Conservation (phyloP, 2,888 invertebrate species). For the Lydus trimaculatus region DNA sequence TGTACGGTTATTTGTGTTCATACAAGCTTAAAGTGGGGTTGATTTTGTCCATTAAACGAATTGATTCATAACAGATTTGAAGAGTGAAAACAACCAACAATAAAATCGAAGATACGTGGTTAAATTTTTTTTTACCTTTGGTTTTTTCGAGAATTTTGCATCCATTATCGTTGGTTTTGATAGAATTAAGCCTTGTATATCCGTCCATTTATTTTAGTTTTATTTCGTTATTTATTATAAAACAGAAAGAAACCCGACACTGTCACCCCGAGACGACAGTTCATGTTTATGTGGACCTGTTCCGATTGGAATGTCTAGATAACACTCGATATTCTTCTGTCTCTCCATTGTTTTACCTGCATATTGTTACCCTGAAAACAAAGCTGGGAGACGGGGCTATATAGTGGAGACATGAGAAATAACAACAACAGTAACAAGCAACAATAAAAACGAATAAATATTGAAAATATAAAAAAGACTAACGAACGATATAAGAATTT, state of each 20-base stretch:
- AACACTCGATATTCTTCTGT: conserved; percentile 56
- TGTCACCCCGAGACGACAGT: conserved; percentile 56
- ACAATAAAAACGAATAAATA: conserved; percentile 1
- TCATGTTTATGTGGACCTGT: conserved; percentile 58
- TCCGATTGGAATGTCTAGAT: conserved; percentile 59
- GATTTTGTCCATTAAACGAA: conserved; percentile 16
- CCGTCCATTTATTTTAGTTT: conserved; percentile 13
- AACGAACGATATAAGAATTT: background rate
- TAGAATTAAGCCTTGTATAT: background rate
- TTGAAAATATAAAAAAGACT: background rate
- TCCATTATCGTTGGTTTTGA: background rate
- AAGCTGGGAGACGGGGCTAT: background rate
- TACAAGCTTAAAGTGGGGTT: conserved; percentile 5
- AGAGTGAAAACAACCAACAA: background rate
- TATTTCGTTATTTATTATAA: conserved; percentile 49
- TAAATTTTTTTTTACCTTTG: background rate
- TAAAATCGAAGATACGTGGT: background rate
- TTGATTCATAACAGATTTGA: conserved; percentile 19
- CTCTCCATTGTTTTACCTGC: conserved; percentile 55
- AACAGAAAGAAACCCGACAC: conserved; percentile 39
- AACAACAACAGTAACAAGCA: background rate
- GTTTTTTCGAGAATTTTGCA: conserved; percentile 16
- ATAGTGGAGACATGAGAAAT: conserved; percentile 1
- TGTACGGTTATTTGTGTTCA: background rate
- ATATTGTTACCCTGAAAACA: conserved; percentile 15